phyloP scores from a whole-genome alignment of 2,888 invertebrate species.

The Suillia variegata region DNA sequence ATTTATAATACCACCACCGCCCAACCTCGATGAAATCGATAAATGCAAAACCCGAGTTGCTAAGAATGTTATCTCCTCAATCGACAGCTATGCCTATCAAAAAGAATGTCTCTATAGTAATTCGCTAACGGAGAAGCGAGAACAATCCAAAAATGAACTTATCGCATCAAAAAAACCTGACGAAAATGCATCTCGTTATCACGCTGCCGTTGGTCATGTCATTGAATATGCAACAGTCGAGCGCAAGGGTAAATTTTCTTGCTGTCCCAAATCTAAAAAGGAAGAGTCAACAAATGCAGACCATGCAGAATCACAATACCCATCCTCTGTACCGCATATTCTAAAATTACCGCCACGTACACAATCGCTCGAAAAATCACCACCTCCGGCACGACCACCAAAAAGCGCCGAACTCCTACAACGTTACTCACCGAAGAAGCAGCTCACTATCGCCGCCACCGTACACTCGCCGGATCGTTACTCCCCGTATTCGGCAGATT shows the following conservation, averaged over 20 bases:
- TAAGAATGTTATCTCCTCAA: not conserved
- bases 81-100: conserved; percentile 24
- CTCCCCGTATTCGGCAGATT: not conserved
- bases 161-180: conserved; percentile 19
- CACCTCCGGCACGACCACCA: conserved; percentile 73
- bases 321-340: conserved; percentile 31
- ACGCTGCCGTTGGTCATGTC: conserved; percentile 59
- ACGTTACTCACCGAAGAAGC: conserved; percentile 56
- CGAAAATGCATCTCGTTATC: conserved; percentile 12
- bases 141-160: conserved; percentile 23
- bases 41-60: conserved; percentile 10
- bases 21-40: conserved; percentile 62
- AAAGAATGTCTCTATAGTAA: conserved; percentile 64
- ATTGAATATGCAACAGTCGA: conserved; percentile 77
- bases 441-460: conserved; percentile 31
- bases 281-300: conserved; percentile 57
- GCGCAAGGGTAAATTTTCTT: conserved; percentile 74
- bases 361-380: conserved; percentile 64
- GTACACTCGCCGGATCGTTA: conserved; percentile 16
- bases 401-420: conserved; percentile 64
- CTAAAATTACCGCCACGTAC: conserved; percentile 69
- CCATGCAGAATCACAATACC: not conserved
- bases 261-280: conserved; percentile 69
- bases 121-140: conserved; percentile 49
- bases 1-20: conserved; percentile 82